Percentiles rank a stretch among this genome's conserved stretches.
Evolutionary conservation across 2,797 vertebrate species (phyloP).

Genomic region (Silurus aristotelis): DNA sequence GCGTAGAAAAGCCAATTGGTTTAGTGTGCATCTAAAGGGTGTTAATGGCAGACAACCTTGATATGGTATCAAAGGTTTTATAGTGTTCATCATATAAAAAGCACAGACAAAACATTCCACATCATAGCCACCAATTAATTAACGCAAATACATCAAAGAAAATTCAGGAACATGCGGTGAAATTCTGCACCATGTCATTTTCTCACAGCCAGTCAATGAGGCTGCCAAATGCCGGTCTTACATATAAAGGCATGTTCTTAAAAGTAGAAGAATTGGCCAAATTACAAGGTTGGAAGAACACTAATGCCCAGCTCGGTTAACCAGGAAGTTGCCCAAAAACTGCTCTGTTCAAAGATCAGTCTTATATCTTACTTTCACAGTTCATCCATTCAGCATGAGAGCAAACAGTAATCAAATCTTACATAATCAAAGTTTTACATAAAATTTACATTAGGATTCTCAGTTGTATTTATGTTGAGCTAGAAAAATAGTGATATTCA

Average conservation of each 20-base stretch:
- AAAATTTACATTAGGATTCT: constrained; percentile 15
- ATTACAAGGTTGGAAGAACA: constrained; percentile 48
- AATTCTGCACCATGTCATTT: constrained; percentile 35
- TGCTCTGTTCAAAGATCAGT: constrained; percentile 41
- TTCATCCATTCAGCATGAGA: constrained; percentile 30
- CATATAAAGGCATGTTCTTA: constrained; percentile 39
- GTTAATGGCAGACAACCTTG: constrained; percentile 2
- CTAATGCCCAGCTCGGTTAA: constrained; percentile 45
- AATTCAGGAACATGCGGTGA: not conserved
- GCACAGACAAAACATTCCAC: not conserved
- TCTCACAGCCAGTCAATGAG: constrained; percentile 41
- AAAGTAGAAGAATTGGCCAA: constrained; percentile 38
- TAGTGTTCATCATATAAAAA: not conserved
- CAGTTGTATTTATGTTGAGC: not conserved
- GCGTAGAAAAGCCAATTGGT: constrained; percentile 32
- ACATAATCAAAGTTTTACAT: not conserved
- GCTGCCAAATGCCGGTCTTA: constrained; percentile 38
- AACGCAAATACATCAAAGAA: not conserved
- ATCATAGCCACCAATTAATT: not conserved
- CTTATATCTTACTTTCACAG: constrained; percentile 28
- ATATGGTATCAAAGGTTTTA: constrained; percentile 18
- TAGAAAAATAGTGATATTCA: not conserved
- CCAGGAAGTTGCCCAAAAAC: constrained; percentile 42
- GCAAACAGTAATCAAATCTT: not conserved
- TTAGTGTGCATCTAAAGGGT: constrained; percentile 14